Percentiles rank a stretch among this genome's conserved stretches.
Conservation (phyloP, 2,888 invertebrate genomes). For the Cephus pulcher region DNA sequence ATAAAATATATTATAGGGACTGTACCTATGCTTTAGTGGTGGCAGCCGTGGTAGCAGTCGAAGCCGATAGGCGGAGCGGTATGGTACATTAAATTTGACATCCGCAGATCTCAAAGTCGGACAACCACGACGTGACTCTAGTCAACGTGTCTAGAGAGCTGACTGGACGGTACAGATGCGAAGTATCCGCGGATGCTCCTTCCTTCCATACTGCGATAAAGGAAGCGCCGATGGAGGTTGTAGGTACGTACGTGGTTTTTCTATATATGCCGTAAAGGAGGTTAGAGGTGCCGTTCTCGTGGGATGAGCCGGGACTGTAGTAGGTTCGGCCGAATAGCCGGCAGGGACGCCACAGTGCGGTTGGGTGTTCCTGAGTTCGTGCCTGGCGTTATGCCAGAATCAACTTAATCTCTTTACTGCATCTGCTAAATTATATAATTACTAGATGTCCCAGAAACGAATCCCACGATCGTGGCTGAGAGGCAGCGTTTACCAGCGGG, state of each 20-base stretch:
- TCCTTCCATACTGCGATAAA: conserved; percentile 77
- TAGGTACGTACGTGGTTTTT: conserved; percentile 69
- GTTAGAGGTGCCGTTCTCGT: background rate
- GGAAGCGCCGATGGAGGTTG: conserved; percentile 74
- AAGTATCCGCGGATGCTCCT: conserved; percentile 79
- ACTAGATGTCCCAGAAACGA: conserved; percentile 61
- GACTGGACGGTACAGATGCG: conserved; percentile 79
- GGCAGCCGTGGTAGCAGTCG: background rate
- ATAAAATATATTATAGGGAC: background rate
- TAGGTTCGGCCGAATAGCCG: background rate
- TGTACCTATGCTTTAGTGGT: background rate
- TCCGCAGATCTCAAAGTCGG: conserved; percentile 74
- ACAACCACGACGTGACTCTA: conserved; percentile 76
- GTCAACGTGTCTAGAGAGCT: conserved; percentile 75
- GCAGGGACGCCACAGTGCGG: background rate
- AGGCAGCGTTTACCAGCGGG: conserved; percentile 56
- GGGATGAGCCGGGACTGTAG: background rate
- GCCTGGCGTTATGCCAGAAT: conserved; percentile 45
- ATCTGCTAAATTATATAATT: conserved; percentile 49
- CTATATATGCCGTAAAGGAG: background rate
- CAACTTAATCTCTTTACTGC: conserved; percentile 43
- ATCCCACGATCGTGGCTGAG: conserved; percentile 57
- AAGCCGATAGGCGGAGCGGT: conserved; percentile 29
- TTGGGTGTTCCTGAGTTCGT: conserved; percentile 4
- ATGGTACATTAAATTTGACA: conserved; percentile 31